Evolutionary conservation across 2,888 invertebrate genomes (phyloP).

Genomic region (Ectropis crepuscularia): DNA sequence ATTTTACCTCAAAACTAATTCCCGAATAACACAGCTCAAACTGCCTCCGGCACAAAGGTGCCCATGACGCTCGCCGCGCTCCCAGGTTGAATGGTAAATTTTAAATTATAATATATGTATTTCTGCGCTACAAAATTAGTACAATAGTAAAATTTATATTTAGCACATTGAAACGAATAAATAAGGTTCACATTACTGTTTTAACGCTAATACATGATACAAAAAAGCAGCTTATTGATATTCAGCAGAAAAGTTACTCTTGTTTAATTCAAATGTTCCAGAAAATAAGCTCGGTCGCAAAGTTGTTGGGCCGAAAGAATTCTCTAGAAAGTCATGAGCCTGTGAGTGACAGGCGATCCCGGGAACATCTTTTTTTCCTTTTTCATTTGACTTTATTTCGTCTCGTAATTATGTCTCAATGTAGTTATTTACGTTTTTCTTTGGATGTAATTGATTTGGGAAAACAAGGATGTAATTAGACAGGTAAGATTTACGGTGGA

Average conservation of each 20-base stretch:
- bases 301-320: constrained; percentile 29
- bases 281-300: constrained; percentile 3
- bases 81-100: too few relatives aligned
- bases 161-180: too few relatives aligned
- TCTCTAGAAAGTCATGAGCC: constrained; percentile 20
- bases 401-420: constrained; percentile 10
- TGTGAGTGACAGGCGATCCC: constrained; percentile 23
- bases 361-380: constrained; percentile 13
- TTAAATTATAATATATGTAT: too few relatives aligned
- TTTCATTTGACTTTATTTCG: constrained; percentile 15
- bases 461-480: constrained; percentile 5
- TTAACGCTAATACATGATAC: constrained; percentile 5
- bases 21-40: too few relatives aligned
- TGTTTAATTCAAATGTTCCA: constrained; percentile 21
- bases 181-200: too few relatives aligned
- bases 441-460: constrained; percentile 3
- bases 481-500: neutral
- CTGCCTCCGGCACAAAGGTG: too few relatives aligned
- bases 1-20: too few relatives aligned
- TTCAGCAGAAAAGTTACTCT: constrained; percentile 26
- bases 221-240: constrained; percentile 11
- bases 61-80: too few relatives aligned
- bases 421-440: constrained; percentile 5
- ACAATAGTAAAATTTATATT: too few relatives aligned
- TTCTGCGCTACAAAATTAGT: too few relatives aligned